Evolutionary conservation across 2,797 vertebrate genomes (phyloP).

Genomic region (Sphaeramia orbicularis): DNA sequence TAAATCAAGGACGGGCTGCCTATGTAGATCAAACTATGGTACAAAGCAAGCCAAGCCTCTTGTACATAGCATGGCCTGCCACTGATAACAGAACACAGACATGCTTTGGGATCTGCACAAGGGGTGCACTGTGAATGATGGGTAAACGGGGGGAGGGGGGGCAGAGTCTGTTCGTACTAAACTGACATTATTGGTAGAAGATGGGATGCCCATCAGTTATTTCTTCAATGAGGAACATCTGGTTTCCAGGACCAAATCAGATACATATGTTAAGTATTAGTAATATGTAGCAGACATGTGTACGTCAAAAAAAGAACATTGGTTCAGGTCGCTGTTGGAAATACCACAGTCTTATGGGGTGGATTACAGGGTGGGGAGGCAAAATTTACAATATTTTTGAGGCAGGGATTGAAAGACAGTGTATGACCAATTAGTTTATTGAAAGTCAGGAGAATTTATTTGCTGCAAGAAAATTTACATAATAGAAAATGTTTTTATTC

Average conservation of each 20-base stretch:
- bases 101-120: constrained; percentile 30
- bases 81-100: constrained; percentile 59
- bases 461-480: too few relatives aligned
- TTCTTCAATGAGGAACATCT: constrained; percentile 29
- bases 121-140: constrained; percentile 16
- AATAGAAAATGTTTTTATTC: too few relatives aligned
- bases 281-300: constrained; percentile 8
- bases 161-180: constrained; percentile 47
- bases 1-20: constrained; percentile 38
- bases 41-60: constrained; percentile 27
- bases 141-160: constrained; percentile 10
- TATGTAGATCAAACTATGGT: constrained; percentile 44
- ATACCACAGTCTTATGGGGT: too few relatives aligned
- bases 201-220: constrained; percentile 3
- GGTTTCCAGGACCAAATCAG: constrained; percentile 37
- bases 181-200: constrained; percentile 24
- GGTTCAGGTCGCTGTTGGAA: neutral
- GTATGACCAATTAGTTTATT: too few relatives aligned
- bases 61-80: constrained; percentile 34
- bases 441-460: too few relatives aligned
- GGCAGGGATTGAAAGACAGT: too few relatives aligned
- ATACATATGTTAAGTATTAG: constrained; percentile 27
- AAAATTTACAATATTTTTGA: too few relatives aligned
- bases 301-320: constrained; percentile 17
- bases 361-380: too few relatives aligned